phyloP scores from a whole-genome alignment of 2,797 vertebrate species.

The Thamnophis elegans region DNA sequence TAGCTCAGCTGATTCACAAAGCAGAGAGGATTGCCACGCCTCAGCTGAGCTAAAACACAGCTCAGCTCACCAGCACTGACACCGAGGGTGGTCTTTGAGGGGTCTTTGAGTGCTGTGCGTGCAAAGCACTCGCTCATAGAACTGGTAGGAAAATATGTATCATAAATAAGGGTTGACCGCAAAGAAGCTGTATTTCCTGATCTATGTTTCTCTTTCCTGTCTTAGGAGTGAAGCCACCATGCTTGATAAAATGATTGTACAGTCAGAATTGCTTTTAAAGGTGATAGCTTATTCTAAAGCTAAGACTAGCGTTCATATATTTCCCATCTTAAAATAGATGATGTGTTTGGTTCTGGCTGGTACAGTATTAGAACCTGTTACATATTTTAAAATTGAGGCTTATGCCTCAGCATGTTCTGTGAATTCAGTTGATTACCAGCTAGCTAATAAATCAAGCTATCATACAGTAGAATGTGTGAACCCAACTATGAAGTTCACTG shows the following conservation, averaged over 20 bases:
- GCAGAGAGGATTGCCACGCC: no score
- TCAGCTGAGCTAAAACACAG: no score
- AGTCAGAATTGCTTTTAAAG: neutral
- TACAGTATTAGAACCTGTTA: neutral
- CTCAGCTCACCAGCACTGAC: no score
- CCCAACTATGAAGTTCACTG: neutral
- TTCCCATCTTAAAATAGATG: neutral
- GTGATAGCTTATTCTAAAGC: neutral
- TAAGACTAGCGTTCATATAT: neutral
- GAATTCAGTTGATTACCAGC: neutral
- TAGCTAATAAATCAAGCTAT: neutral
- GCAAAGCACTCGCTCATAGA: no score
- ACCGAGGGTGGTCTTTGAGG: no score
- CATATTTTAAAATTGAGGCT: neutral
- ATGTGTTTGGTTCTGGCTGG: neutral
- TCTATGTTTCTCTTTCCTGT: neutral
- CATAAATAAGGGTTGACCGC: neutral
- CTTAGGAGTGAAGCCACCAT: neutral
- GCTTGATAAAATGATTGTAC: neutral
- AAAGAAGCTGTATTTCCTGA: neutral
- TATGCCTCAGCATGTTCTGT: neutral
- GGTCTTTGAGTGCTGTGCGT: no score
- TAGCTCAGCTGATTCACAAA: no score
- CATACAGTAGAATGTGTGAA: neutral
- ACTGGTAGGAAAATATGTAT: no score